These are phyloP conservation scores for Pollenia griseotomentosa DNA, from an alignment of 2,888 invertebrate species.

Conservation along the genomic window DNA sequence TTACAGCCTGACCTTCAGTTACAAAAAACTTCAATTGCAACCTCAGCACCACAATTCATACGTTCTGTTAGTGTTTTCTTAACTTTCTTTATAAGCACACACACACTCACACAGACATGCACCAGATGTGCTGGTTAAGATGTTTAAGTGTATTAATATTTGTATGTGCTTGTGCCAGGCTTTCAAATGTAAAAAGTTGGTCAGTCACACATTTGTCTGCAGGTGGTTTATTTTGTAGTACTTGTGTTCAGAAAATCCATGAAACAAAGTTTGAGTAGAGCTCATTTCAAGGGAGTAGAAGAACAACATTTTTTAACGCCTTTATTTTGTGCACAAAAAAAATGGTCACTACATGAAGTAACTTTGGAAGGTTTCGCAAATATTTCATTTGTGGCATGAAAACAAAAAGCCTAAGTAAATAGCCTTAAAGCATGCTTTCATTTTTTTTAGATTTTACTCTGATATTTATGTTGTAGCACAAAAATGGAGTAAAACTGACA, in stretches of 20 bases:
- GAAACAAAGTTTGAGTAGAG: no score
- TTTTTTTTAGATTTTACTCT: background rate
- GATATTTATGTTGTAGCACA: background rate
- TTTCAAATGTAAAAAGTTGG: slow-evolving; percentile 28
- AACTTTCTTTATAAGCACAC: slow-evolving; percentile 4
- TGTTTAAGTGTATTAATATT: no score
- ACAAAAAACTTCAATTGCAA: slow-evolving; percentile 40
- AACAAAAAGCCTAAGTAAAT: background rate
- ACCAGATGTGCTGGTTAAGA: background rate
- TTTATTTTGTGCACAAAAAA: background rate
- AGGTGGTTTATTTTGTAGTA: slow-evolving; percentile 45
- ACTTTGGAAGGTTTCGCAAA: slow-evolving; percentile 1
- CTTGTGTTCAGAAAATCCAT: background rate
- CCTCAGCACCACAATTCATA: background rate
- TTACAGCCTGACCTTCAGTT: slow-evolving; percentile 30
- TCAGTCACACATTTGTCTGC: slow-evolving; percentile 50
- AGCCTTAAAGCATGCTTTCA: slow-evolving; percentile 28
- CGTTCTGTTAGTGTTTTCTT: background rate
- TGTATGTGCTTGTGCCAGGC: background rate
- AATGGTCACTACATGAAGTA: slow-evolving; percentile 31
- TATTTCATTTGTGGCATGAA: slow-evolving; percentile 16
- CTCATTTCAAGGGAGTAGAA: background rate
- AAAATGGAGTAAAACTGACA: background rate
- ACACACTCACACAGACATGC: background rate
- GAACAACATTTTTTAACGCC: background rate